Evolutionary conservation across 1,140 invertebrate genomes (phyloP).

Genomic region (Penaeus vannamei): DNA sequence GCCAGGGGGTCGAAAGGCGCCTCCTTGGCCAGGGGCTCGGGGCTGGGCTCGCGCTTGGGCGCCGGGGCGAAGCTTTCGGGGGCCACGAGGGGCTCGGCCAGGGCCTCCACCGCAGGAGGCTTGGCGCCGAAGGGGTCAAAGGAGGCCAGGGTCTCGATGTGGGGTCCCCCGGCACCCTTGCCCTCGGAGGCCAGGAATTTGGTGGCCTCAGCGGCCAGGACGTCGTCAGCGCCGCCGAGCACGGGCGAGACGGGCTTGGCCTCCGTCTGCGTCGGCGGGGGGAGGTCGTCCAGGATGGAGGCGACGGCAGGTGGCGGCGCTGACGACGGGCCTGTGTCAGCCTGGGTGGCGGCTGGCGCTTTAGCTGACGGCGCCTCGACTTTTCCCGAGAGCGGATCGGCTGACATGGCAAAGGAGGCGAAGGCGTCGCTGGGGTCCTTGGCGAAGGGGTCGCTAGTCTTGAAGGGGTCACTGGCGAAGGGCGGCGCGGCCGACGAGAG

Average conservation of each 20-base stretch:
- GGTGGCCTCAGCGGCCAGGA: not conserved
- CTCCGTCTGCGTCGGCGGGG: too few species aligned
- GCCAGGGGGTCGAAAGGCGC: not conserved
- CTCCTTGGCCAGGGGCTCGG: not conserved
- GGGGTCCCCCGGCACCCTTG: not conserved
- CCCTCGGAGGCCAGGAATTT: too few species aligned
- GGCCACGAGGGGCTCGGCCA: not conserved
- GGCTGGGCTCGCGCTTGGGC: not conserved
- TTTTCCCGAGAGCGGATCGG: not conserved
- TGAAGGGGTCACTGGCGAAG: conserved; percentile 3
- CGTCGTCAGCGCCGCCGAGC: not conserved
- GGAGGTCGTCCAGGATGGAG: too few species aligned
- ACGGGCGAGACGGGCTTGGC: too few species aligned
- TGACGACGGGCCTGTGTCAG: too few species aligned
- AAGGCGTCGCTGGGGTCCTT: conserved; percentile 22
- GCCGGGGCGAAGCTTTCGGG: not conserved
- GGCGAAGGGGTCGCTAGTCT: not conserved
- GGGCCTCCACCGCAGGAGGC: not conserved
- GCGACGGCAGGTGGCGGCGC: too few species aligned
- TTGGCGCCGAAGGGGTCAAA: conserved; percentile 16
- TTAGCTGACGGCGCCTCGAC: too few species aligned
- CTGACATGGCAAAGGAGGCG: not conserved
- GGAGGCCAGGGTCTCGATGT: conserved; percentile 2
- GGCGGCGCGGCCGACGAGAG: not conserved
- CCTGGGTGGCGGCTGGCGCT: too few species aligned